Evolutionary conservation across 2,888 invertebrate species (phyloP), one percentile per base, ranked within the genome.

Genomic region (Ceratothoa steindachneri): DNA sequence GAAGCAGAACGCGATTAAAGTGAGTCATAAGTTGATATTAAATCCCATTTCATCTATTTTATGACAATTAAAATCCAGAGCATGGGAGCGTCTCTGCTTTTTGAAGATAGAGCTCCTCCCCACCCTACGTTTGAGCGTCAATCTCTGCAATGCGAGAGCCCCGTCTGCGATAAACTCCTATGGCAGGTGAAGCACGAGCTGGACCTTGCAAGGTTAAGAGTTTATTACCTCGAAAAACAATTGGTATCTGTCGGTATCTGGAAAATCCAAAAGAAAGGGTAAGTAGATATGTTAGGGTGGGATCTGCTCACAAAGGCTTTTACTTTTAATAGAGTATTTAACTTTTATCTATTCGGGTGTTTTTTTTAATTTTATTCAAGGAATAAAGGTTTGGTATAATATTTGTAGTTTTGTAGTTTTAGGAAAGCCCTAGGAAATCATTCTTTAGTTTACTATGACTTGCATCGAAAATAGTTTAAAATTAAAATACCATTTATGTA

Each of bases 121-220:
- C 12, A 12, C 12, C 27, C n/a, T 22, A 12, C n/a, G 12, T 1
- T 24, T 2, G 60, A 60, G 12, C 60, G 60, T 1, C 19, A 24
- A 22, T 1, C 52, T 1, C 7, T 41, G 5, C 19, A 60, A 24
- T 80, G 85, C 81, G 84, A 83, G 73, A 85, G 86, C 80, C 84
- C 82, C 0, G 72, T 81, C 29, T 82, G 81, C 79, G 83, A 80
- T 77, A 72, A 74, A 75, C 82, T 80, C 72, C 87, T 95, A 80
- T 95, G 95, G 94, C 93, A 94, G 83, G 93, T 93, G 66, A 91
- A 92, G 82, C 91, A 95, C 84, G 94, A 96, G 84, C 87, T 96
- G 81, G 94, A 95, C 84, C 89, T 94, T 85, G 93, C 95, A 0
- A 87, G 90, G 81, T 87, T 93, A 82, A 89, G 93, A 82, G 92